Percentiles rank a stretch among this genome's conserved stretches.
These are phyloP conservation scores for Eurystomus gularis DNA, from an alignment of 2,113 vertebrate species.

Conservation along the genomic window DNA sequence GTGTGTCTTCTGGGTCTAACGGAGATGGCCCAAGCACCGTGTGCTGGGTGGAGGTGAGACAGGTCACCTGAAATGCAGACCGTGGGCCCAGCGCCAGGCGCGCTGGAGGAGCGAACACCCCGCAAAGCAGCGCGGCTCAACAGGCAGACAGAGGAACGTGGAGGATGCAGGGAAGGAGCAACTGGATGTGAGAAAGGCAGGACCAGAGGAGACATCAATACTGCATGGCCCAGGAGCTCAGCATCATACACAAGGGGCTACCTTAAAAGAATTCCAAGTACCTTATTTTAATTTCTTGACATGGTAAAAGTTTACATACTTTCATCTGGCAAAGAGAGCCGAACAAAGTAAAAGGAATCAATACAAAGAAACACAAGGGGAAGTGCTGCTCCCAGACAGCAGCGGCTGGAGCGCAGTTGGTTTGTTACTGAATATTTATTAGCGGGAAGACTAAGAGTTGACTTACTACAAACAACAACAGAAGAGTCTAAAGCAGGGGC, in stretches of 20 bases:
- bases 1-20: accelerated
- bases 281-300: conserved; percentile 79
- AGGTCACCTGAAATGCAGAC: background rate
- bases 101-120: background rate
- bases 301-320: conserved; percentile 78
- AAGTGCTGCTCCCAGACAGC: conserved; percentile 44
- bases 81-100: accelerated
- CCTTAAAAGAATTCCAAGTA: conserved; percentile 77
- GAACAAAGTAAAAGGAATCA: conserved; percentile 60
- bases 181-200: background rate
- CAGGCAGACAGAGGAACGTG: background rate
- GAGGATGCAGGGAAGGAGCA: background rate
- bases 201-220: background rate
- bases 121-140: background rate
- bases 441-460: conserved; percentile 70
- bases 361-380: conserved; percentile 69
- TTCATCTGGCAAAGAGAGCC: conserved; percentile 45
- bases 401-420: conserved; percentile 60
- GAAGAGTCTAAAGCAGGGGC: conserved; percentile 50
- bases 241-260: conserved; percentile 33
- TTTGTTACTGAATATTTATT: conserved; percentile 77
- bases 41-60: background rate
- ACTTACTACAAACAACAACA: conserved; percentile 72
- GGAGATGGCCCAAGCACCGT: accelerated
- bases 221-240: background rate